Evolutionary conservation across 2,888 invertebrate species (phyloP), one percentile per base, ranked within the genome.

Genomic region (Drosophila rubida): DNA sequence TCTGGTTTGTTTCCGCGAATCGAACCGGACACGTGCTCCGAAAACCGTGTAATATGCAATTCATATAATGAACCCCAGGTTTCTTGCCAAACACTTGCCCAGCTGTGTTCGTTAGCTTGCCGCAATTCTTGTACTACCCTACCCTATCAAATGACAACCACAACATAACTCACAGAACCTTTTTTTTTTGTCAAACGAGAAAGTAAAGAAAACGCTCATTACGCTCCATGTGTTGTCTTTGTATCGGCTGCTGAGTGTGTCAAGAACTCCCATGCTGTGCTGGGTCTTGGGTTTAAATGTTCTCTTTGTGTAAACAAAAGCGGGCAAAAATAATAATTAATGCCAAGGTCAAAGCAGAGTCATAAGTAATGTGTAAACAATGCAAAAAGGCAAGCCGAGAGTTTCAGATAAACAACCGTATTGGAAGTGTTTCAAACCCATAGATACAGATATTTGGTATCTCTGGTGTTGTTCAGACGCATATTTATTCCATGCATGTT

Each of bases 301-400:
- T 39, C 68, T 48, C 58, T 39, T 45, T 55, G 55, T 63, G 77
- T 74, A 78, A 84, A 70, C 67, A 70, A 59, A 63, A 44, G 42
- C 54, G 41, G 57, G 19, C 13, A 63, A 39, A 74, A 69, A 78
- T 70, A 74, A 77, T 75, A 74, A 77, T 75, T 83, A 74, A 78
- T 78, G 64, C 55, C 84, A 85, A 85, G 88, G 88, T 80, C 77
- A 72, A 35, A 42, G 44, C 42, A 55, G 54, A 59, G 71, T 53
- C 45, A 60, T 44, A 55, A 41, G 51, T 46, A 37, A 48, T 44
- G 42, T 48, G 57, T 75, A 54, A 58, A 63, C 39, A 71, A 60
- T 67, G 54, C 64, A 58, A 67, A 66, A 66, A 16, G 39, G 25
- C 32, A n/a, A 49, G 5, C 14, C 8, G 23, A 16, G 57, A 55